Base-by-base conservation (phyloP, 1,140 invertebrate genomes). In the Drosophila orosa region DNA sequence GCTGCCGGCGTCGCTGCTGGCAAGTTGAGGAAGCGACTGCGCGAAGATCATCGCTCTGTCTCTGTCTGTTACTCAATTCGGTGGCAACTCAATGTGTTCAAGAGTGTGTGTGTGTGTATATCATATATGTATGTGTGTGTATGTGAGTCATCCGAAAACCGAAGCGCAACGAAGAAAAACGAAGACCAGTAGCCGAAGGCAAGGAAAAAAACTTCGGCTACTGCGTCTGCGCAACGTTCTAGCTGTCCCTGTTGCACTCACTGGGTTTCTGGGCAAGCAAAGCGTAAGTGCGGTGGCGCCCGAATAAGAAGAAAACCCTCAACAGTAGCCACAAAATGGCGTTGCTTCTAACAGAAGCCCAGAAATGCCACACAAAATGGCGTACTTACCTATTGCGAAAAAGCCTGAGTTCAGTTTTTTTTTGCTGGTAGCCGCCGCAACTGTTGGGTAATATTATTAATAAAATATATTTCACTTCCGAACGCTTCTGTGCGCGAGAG, bases 391-490 rank as follows among this genome's bases (percentile, higher is more conserved):
- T 75, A 62, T 40, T 44, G 40, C 31, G 25, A 48, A 50, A 48
- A 50, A 55, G 45, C 47, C 19, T 58, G 44, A 58, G 55, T 42
- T 15, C 25, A 25, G 47, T 54, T 35, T 29, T 45, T 54, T 35
- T 29, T 45, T 39, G n/a, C 27, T 10, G 44, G 52, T 58, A 52
- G 42, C 60, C n/a, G n/a, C 39, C 47, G 29, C 33, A 54, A 66
- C 67, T 47, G 74, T 39, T 71, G 65, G 82, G 72, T 89, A 87
- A 87, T 87, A 89, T 85, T 90, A 89, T 90, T 91, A 91, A 91
- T 91, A 91, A 90, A 91, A 90, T 90, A 91, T 91, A 90, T 91
- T 91, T 82, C 90, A 91, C 90, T 91, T 91, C 90, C 90, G 90
- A 91, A 91, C 90, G 90, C 90, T 91, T 91, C 90, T 89, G 90